A percentile compares a stretch with the other conserved stretches of the same genome.
phyloP scores from a whole-genome alignment of 1,140 invertebrate genomes.

The Archivesica marissinica region DNA sequence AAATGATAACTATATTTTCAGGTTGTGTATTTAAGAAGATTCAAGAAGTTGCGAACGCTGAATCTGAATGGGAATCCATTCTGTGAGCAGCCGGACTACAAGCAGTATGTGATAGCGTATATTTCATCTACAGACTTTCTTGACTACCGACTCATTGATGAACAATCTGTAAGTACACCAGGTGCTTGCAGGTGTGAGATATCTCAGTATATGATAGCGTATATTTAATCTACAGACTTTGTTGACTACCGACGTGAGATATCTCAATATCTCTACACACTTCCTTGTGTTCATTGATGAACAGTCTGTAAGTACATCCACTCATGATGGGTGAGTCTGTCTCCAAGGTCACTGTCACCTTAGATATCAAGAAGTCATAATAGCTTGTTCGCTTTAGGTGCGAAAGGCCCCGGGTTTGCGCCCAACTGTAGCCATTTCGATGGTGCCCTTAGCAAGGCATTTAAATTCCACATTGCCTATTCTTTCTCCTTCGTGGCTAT shows the following conservation, averaged over 20 bases:
- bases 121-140: conserved; percentile 91
- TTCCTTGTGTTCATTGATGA: too few species aligned
- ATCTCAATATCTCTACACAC: too few species aligned
- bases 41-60: conserved; percentile 90
- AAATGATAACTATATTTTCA: conserved; percentile 81
- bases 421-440: too few species aligned
- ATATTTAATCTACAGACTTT: conserved; percentile 91
- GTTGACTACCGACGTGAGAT: conserved; percentile 92
- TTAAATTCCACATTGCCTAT: too few species aligned
- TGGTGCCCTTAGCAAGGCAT: too few species aligned
- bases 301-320: too few species aligned
- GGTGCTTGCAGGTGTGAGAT: too few species aligned
- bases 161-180: conserved; percentile 82
- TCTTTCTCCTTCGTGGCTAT: too few species aligned
- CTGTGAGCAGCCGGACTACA: conserved; percentile 86
- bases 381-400: too few species aligned
- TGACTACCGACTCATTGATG: conserved; percentile 90
- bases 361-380: too few species aligned
- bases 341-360: too few species aligned
- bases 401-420: too few species aligned
- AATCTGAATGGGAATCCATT: conserved; percentile 93
- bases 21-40: conserved; percentile 91
- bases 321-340: background rate
- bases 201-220: conserved; percentile 83
- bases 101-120: conserved; percentile 89